Base-by-base conservation (phyloP, 92 coral and sea anemone species). In the Palythoa grandiflora region DNA sequence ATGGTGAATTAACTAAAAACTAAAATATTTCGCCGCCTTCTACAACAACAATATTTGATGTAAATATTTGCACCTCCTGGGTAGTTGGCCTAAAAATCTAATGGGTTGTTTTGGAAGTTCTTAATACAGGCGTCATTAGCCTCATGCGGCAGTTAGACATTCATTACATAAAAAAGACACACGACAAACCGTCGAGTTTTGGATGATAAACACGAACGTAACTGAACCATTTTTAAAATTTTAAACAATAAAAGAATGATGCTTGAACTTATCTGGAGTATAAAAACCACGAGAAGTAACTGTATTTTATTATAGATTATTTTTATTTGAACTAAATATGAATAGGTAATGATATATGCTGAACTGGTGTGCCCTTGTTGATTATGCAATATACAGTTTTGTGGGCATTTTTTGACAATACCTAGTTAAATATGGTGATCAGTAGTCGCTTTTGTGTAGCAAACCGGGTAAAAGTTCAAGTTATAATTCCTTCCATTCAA, bases 51-150 rank as follows among this genome's bases (percentile, higher is more conserved):
- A 68, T 68, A 81, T 65, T 65, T 81, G 86, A 63, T 81, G 59
- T 81, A 79, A 81, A 81, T 81, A 81, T 81, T 81, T 81, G 57
- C 21, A 65, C 86, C 63, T 66, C 86, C 74, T 81, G 61, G 7
- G 75, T 48, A 3, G 75, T 11, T 44, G n/a, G 55, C 48, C 44
- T 44, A 81, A 63, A 80, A n/a, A 65, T 21, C 86, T 81, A 65
- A 81, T 81, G 86, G 53, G 75, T 66, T 68, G 66, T 81, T 81
- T 81, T 68, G 75, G 75, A 65, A 81, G 86, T 81, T n/a, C 19
- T 81, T 40, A 81, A 81, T 68, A 44, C 59, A 65, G 28, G 75
- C 86, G 86, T 81, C 61, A 81, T 81, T 81, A 65, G 21, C 86
- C 71, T 15, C 16, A 44, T 44, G 21, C 86, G 66, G 75, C 40